phyloP scores from a whole-genome alignment of 2,888 invertebrate species.

The Xylota sylvarum region DNA sequence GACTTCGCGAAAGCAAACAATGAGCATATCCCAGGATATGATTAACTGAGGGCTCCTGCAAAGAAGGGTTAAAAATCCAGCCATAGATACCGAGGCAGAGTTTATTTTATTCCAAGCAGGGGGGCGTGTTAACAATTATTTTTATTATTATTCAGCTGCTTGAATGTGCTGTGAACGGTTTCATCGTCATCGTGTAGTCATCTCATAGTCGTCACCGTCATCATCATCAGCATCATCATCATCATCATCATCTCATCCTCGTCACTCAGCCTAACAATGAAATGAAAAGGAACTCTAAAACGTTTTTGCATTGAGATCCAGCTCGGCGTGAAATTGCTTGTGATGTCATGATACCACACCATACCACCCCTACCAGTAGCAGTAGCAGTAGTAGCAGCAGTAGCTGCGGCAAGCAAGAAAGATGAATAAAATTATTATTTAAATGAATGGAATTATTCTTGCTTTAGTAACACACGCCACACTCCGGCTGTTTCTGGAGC shows the following conservation, averaged over 20 bases:
- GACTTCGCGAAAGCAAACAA: slow-evolving; percentile 60
- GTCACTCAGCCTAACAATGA: slow-evolving; percentile 63
- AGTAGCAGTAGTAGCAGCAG: slow-evolving; percentile 3
- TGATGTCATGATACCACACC: slow-evolving; percentile 63
- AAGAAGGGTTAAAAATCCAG: slow-evolving; percentile 36
- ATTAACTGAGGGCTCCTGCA: slow-evolving; percentile 53
- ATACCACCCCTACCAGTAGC: slow-evolving; percentile 4
- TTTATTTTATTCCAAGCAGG: slow-evolving; percentile 49
- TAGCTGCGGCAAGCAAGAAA: slow-evolving; percentile 51
- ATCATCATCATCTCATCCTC: slow-evolving; percentile 47
- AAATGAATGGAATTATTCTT: slow-evolving; percentile 68
- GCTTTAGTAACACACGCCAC: slow-evolving; percentile 55
- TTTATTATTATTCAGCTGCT: slow-evolving; percentile 67
- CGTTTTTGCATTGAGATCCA: slow-evolving; percentile 72
- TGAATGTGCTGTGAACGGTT: slow-evolving; percentile 61
- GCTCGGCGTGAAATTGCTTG: slow-evolving; percentile 74
- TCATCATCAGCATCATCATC: slow-evolving; percentile 50
- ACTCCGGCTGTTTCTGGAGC: slow-evolving; percentile 25
- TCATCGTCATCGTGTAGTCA: slow-evolving; percentile 44
- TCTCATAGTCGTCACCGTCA: slow-evolving; percentile 50
- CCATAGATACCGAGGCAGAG: slow-evolving; percentile 20
- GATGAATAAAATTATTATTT: slow-evolving; percentile 75
- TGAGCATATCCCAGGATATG: slow-evolving; percentile 48
- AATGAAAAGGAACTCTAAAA: slow-evolving; percentile 70
- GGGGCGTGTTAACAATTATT: slow-evolving; percentile 69